Evolutionary conservation across 2,797 vertebrate genomes (phyloP), one percentile per base, ranked within the genome.

Genomic region (Chaetophractus vellerosus): DNA sequence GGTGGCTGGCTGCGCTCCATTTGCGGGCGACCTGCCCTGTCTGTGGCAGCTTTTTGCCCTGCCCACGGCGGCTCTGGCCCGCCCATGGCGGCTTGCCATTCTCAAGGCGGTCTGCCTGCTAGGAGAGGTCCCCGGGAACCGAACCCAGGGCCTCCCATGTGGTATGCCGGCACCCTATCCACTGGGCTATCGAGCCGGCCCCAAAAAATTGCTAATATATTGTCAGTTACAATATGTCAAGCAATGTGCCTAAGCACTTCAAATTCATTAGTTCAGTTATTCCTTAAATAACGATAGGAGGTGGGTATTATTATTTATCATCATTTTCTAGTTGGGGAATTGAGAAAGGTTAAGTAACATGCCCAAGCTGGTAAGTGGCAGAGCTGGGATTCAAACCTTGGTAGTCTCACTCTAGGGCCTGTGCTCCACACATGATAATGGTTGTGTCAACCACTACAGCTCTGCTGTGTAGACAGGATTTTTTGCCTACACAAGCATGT

Each of bases 391-490:
- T 76, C 12, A 19, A n/a, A 81, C 5, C 10, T 31, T 52, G 16
- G 36, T 2, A 36, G 61, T 61, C 76, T 74, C 33, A 7, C 41
- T 55, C 19, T 38, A 50, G 61, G 10, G 28, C 19, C 4, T 24
- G 16, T 9, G 12, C 55, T n/a, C 21, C 6, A 75, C 23, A 26
- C 4, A 21, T 68, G 61, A 68, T 0, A 9, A n/a, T 21, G 52
- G 7, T 33, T 33, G 1, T 0, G 11, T 26, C 11, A 21, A 69
- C 36, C 0, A 38, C 18, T 31, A 4, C 8, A 4, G 8, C n/a
- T 57, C 69, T 26, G 14, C 31, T 12, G 6, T 0, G 7, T 0
- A 18, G 21, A n/a, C 0, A 15, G 24, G n/a, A n/a, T n/a, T 7
- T 15, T 38, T 74, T 31, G 10, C n/a, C 23, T n/a, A 2, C 6